These are phyloP conservation scores for Brachyalestes nurse DNA, from an alignment of 2,797 vertebrate species.

Conservation along the genomic window DNA sequence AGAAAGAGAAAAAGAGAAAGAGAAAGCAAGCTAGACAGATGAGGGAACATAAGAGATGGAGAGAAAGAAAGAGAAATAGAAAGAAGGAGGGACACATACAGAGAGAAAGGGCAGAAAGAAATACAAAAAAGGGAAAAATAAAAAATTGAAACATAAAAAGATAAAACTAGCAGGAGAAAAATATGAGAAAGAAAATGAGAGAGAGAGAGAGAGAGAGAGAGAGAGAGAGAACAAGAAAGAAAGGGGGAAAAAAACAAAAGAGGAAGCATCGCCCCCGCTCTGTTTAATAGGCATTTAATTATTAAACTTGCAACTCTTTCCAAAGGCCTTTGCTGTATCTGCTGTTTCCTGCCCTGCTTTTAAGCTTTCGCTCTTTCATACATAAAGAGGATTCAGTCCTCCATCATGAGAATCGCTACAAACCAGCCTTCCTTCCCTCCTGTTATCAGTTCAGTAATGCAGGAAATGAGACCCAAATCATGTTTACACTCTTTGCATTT, in stretches of 20 bases:
- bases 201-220: conserved; percentile 8
- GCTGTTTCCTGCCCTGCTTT: conserved; percentile 6
- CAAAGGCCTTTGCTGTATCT: conserved; percentile 16
- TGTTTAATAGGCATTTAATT: conserved; percentile 47
- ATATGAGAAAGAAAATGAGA: conserved; percentile 24
- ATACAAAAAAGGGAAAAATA: conserved; percentile 15
- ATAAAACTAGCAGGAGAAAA: neutral
- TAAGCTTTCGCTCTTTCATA: neutral
- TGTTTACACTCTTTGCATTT: neutral
- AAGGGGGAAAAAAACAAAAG: neutral
- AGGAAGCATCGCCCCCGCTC: conserved; percentile 9
- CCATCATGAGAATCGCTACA: neutral
- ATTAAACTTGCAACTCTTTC: conserved; percentile 34
- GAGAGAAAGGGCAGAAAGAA: conserved; percentile 28
- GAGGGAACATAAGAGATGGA: too few species aligned
- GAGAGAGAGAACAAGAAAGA: conserved; percentile 5
- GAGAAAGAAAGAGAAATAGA: too few species aligned
- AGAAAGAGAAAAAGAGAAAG: too few species aligned
- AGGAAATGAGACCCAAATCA: neutral
- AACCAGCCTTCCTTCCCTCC: neutral
- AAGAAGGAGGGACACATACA: conserved; percentile 27
- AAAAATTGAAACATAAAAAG: neutral
- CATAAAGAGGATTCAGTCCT: conserved; percentile 27
- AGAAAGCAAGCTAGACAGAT: too few species aligned
- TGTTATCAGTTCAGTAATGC: neutral